Percentiles rank a stretch among this genome's conserved stretches.
Evolutionary conservation across 2,797 vertebrate species (phyloP).

Genomic region (Buphagus erythrorhynchus): DNA sequence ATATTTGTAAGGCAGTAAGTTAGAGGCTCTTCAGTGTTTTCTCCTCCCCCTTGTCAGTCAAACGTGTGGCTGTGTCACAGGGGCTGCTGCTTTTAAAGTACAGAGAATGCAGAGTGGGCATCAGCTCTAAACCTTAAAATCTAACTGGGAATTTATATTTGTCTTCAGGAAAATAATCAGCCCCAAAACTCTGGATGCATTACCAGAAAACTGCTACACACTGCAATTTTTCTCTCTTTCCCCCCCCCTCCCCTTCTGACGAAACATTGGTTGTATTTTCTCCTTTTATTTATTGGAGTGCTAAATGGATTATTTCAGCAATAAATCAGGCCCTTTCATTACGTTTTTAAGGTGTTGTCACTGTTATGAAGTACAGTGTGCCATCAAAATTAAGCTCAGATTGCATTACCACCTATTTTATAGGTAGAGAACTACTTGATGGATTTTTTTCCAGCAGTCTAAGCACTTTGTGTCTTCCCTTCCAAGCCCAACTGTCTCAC

Average conservation of each 20-base stretch:
- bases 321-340: constrained; percentile 67
- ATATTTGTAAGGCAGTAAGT: neutral
- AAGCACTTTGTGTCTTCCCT: constrained; percentile 41
- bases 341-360: constrained; percentile 71
- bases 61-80: accelerated
- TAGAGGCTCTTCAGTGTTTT: neutral
- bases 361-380: constrained; percentile 68
- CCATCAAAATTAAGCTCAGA: constrained; percentile 73
- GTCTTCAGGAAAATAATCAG: neutral
- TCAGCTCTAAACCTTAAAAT: neutral
- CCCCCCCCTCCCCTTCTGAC: neutral
- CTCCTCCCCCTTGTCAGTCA: neutral
- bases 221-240: constrained; percentile 17
- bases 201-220: constrained; percentile 31
- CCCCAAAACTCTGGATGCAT: neutral
- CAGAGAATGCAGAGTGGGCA: neutral
- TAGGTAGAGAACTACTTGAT: constrained; percentile 60
- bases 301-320: constrained; percentile 68
- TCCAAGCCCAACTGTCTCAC: neutral
- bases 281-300: constrained; percentile 69
- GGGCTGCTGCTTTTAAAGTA: neutral
- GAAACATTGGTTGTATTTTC: constrained; percentile 53
- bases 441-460: constrained; percentile 43
- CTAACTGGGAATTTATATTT: neutral
- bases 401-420: constrained; percentile 68